A percentile compares a stretch with the other conserved stretches of the same genome.
Conservation (phyloP, 2,888 invertebrate species). For the Crepidodera aurea region DNA sequence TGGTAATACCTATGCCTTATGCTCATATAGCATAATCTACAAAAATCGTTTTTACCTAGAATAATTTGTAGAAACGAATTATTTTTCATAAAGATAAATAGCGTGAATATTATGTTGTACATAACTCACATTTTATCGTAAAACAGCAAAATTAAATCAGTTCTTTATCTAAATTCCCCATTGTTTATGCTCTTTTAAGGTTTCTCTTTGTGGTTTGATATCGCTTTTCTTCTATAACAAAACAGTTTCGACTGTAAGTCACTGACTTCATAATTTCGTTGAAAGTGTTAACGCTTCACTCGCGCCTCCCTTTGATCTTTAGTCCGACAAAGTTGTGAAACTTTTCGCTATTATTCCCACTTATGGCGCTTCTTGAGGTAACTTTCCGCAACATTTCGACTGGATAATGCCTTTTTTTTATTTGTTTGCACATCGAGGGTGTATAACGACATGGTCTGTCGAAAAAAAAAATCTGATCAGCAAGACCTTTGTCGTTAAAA, state of each 20-base stretch:
- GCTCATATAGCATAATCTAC: no score
- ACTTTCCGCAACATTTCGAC: constrained; percentile 12
- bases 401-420: constrained; percentile 18
- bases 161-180: no score
- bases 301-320: constrained; percentile 14
- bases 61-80: no score
- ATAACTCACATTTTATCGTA: no score
- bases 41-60: no score
- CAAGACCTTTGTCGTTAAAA: background rate
- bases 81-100: no score
- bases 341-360: constrained; percentile 21
- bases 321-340: constrained; percentile 19
- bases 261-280: constrained; percentile 16
- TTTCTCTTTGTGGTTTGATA: background rate
- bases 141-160: no score
- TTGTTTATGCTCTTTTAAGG: background rate
- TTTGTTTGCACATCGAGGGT: constrained; percentile 2
- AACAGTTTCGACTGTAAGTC: background rate
- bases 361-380: constrained; percentile 14
- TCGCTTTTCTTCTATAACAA: background rate
- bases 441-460: background rate
- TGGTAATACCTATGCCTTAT: no score
- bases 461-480: background rate
- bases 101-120: no score
- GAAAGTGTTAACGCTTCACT: constrained; percentile 13